Evolutionary conservation across 2,113 vertebrate species (phyloP).

Genomic region (Lophura nycthemera): DNA sequence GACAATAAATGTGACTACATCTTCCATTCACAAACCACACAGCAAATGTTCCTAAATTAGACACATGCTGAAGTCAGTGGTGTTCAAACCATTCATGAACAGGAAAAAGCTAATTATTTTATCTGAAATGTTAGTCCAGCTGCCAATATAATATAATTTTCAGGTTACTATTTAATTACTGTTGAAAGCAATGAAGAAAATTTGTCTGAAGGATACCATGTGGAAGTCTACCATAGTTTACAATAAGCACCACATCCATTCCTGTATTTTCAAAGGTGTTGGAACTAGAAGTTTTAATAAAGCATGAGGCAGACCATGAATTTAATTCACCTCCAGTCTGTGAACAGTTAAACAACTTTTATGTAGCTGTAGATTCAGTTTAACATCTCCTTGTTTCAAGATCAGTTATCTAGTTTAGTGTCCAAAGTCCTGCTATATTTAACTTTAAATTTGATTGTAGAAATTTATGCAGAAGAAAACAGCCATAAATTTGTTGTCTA

Average conservation of each 20-base stretch:
- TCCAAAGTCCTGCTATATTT: neutral
- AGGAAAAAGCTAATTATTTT: slow-evolving; percentile 52
- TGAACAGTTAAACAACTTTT: neutral
- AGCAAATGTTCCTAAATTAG: neutral
- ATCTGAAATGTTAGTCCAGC: neutral
- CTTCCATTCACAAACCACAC: fast-evolving
- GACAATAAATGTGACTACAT: neutral
- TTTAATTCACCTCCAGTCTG: neutral
- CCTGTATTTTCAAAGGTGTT: neutral
- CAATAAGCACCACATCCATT: neutral
- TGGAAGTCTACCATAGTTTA: neutral
- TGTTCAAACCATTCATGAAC: slow-evolving; percentile 14
- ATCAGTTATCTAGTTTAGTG: neutral
- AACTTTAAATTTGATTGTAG: neutral
- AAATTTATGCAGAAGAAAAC: neutral
- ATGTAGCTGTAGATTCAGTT: neutral
- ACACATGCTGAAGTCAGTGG: neutral
- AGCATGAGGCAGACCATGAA: neutral
- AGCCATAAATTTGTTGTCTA: neutral
- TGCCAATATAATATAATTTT: slow-evolving; percentile 54
- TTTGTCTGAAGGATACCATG: slow-evolving; percentile 24
- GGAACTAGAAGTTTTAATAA: neutral
- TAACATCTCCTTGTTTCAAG: neutral
- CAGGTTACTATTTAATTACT: slow-evolving; percentile 53
- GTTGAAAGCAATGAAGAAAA: slow-evolving; percentile 30